phyloP scores from a whole-genome alignment of 2,797 vertebrate species.

The Sarcoramphus papa region DNA sequence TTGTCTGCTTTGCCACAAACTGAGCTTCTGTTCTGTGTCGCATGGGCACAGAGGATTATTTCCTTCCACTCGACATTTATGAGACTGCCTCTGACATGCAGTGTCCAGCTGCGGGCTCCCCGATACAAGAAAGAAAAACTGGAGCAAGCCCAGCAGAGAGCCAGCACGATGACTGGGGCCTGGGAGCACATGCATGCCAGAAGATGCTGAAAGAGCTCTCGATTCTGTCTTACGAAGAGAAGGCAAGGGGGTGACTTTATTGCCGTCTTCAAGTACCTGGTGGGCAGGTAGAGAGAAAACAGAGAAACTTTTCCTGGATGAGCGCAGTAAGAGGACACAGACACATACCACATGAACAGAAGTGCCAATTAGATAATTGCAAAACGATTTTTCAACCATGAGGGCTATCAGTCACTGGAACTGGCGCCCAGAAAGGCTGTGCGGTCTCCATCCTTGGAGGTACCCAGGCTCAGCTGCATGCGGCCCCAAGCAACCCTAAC shows the following conservation, averaged over 20 bases:
- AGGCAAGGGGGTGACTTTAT: neutral
- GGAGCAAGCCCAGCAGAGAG: neutral
- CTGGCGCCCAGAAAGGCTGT: rapidly evolving
- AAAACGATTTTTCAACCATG: neutral
- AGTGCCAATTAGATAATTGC: rapidly evolving
- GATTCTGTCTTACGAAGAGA: neutral
- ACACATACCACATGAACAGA: neutral
- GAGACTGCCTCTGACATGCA: neutral
- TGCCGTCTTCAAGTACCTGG: neutral
- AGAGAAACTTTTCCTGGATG: neutral
- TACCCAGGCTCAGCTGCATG: neutral
- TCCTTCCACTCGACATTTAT: neutral
- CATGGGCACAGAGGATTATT: neutral
- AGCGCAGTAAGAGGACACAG: neutral
- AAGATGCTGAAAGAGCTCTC: neutral
- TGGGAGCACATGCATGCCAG: neutral
- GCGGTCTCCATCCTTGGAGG: neutral
- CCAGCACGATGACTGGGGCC: rapidly evolving
- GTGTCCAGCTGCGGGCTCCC: neutral
- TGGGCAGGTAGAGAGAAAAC: neutral
- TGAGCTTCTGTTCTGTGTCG: neutral
- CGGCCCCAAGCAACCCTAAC: rapidly evolving
- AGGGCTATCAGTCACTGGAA: neutral
- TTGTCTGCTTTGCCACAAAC: neutral
- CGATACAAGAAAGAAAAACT: neutral